Percentiles rank a stretch among this genome's conserved stretches.
Conservation (phyloP, 2,888 invertebrate species). For the Drosophila silvestris region DNA sequence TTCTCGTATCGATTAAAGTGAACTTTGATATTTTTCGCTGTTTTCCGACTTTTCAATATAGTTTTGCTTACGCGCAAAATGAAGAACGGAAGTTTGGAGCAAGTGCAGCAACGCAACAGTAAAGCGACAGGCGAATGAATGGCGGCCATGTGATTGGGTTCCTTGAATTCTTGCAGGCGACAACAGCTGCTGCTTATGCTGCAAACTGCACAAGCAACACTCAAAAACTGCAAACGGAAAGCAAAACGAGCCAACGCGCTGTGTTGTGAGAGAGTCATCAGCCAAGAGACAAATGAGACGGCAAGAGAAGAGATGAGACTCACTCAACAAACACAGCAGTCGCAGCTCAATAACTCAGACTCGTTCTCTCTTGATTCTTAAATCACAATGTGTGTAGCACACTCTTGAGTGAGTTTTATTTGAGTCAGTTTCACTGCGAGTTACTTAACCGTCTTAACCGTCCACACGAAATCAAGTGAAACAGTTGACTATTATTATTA, state of each 20-base stretch:
- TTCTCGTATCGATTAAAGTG: conserved; percentile 29
- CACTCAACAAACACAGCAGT: conserved; percentile 12
- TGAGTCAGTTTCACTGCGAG: conserved; percentile 25
- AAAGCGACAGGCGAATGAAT: conserved; percentile 68
- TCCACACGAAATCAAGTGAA: conserved; percentile 6
- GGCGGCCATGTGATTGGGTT: conserved; percentile 68
- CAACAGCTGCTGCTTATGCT: conserved; percentile 32
- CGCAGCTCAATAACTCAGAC: conserved; percentile 1
- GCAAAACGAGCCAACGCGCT: conserved; percentile 28
- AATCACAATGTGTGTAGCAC: neutral
- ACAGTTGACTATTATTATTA: neutral
- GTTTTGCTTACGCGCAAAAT: conserved; percentile 50
- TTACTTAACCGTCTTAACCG: conserved; percentile 23
- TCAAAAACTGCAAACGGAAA: conserved; percentile 48
- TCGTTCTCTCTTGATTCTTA: neutral
- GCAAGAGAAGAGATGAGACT: conserved; percentile 6
- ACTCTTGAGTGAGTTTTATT: conserved; percentile 29
- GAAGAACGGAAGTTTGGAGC: conserved; percentile 41
- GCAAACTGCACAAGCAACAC: conserved; percentile 55
- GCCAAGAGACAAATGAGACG: conserved; percentile 4
- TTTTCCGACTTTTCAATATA: neutral
- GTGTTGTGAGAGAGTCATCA: conserved; percentile 10
- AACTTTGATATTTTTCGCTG: conserved; percentile 17
- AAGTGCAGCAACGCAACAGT: conserved; percentile 27
- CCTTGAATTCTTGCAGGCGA: conserved; percentile 45